Base-by-base conservation (phyloP, 1,140 invertebrate species). In the Notospermus geniculatus region DNA sequence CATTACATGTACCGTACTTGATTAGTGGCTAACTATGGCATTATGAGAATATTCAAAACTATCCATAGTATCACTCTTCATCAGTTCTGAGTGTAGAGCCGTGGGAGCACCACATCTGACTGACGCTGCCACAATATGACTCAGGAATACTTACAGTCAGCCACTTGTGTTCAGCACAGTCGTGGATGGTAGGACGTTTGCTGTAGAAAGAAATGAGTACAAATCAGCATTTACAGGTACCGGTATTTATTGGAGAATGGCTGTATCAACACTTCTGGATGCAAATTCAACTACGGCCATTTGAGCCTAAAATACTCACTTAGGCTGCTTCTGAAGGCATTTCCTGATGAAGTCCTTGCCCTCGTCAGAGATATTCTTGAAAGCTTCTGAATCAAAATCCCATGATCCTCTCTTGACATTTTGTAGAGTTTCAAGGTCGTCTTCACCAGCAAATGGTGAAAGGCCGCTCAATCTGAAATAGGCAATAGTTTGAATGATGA, bases 341-440 rank as follows among this genome's bases (percentile, higher is more conserved):
- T 90, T 88, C 59, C 88, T 87, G 80, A 99, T 99, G 78, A 99
- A 99, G 83, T 99, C 97, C 84, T 95, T 97, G 66, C 90, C 97
- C 80, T 97, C 92, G 52, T 95, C 91, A 1, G 96, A 98, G 53
- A 99, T 92, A 70, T 90, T 88, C 4, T 88, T 84, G 69, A 84
- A 84, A 82, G 97, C 97, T 22, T 95, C 90, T 75, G 91, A 89
- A 80, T 99, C 94, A 83, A 99, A 98, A 84, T 96, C 93, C 95
- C 95, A 99, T 79, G 98, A 94, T 76, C 95, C 97, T 25, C 91
- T 90, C 80, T 95, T 96, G 0, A 99, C 97, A 80, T 99, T 98
- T 80, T 97, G 96, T 52, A 99, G 80, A 0, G 97, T 99, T 72
- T 98, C 96, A 54, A 98, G 90, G 81, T 99, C 96, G 76, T 97